A percentile compares a stretch with the other conserved stretches of the same genome.
Conservation (phyloP, 1,140 invertebrate genomes). For the Danaus melanippus region DNA sequence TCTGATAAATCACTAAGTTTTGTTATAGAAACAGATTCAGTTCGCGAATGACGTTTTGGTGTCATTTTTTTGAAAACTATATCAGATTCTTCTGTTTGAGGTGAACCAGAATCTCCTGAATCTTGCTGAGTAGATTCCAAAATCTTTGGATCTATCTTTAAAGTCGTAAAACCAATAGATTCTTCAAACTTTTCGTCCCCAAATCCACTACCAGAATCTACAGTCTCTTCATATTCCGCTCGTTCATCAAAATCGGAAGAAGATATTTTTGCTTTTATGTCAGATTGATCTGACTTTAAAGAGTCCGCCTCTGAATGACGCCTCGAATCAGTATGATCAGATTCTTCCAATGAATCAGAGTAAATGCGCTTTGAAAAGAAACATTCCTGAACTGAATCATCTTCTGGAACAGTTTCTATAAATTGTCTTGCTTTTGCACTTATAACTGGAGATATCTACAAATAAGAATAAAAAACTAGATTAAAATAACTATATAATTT, state of each 20-base stretch:
- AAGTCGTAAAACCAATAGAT: conserved; percentile 58
- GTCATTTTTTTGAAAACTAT: conserved; percentile 63
- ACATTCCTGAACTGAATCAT: conserved; percentile 70
- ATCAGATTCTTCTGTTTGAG: conserved; percentile 34
- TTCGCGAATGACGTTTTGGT: conserved; percentile 64
- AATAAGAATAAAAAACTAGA: conserved; percentile 19
- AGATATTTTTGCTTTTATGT: conserved; percentile 62
- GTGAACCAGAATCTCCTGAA: conserved; percentile 40
- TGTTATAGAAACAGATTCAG: conserved; percentile 64
- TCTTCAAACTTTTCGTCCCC: conserved; percentile 68
- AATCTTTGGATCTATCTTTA: conserved; percentile 46
- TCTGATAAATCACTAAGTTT: conserved; percentile 62
- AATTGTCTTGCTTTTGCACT: conserved; percentile 71
- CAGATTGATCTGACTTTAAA: conserved; percentile 68
- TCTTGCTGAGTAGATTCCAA: conserved; percentile 50
- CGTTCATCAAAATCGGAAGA: conserved; percentile 67
- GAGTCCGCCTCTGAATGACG: conserved; percentile 70
- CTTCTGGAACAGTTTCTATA: conserved; percentile 71
- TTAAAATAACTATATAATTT: conserved; percentile 1
- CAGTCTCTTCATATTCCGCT: conserved; percentile 62
- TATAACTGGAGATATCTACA: conserved; percentile 66
- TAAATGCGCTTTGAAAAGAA: conserved; percentile 72
- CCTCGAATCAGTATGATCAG: conserved; percentile 67
- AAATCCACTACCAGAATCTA: conserved; percentile 61
- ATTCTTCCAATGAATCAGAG: conserved; percentile 70